A percentile compares a stretch with the other conserved stretches of the same genome.
Evolutionary conservation across 1,140 invertebrate species (phyloP).

Genomic region (Pentalonia nigronervosa): DNA sequence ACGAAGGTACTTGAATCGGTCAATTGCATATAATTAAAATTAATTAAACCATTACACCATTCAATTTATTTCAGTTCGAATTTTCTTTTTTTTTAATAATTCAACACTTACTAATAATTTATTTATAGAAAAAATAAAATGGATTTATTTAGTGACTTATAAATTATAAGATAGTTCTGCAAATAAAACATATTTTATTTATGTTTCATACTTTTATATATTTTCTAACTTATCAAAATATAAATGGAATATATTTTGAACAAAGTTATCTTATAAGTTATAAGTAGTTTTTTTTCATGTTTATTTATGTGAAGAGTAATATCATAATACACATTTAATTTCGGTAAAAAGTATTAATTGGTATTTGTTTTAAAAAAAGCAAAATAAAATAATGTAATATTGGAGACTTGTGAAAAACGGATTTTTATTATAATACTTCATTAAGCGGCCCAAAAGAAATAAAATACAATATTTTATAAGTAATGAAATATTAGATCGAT

Average conservation of each 20-base stretch:
- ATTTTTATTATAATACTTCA: neutral
- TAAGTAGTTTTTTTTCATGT: neutral
- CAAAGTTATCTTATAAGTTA: neutral
- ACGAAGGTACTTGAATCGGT: no score
- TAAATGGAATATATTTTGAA: neutral
- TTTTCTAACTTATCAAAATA: neutral
- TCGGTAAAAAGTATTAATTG: neutral
- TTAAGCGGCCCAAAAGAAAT: neutral
- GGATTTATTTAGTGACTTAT: no score
- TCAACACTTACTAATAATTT: neutral
- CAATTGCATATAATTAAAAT: no score
- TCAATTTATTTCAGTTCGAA: no score
- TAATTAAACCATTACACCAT: no score
- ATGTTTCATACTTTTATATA: neutral
- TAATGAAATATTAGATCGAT: neutral
- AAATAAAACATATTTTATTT: neutral
- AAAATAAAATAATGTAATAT: neutral
- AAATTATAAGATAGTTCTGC: neutral
- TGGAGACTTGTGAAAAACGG: neutral
- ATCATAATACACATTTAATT: neutral
- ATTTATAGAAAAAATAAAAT: neutral
- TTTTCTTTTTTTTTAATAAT: no score
- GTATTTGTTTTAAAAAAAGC: neutral
- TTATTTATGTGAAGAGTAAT: neutral
- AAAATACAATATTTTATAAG: neutral